Conservation (phyloP, 1,140 invertebrate genomes). For the Callitettix versicolor region DNA sequence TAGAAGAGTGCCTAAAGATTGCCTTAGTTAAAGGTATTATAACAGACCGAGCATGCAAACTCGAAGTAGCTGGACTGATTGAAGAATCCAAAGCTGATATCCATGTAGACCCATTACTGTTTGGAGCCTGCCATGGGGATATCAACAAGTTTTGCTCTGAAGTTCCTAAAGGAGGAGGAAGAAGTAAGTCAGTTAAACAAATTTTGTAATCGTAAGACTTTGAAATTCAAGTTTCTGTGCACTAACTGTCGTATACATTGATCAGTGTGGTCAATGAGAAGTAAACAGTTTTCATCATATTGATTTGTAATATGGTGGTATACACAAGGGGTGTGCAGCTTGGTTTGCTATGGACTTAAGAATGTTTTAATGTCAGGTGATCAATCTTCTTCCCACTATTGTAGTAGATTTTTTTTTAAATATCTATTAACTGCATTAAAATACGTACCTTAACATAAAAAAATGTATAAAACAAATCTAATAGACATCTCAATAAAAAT, state of each 20-base stretch:
- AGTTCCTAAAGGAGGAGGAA: constrained; percentile 72
- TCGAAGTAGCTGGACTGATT: constrained; percentile 73
- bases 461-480: no score
- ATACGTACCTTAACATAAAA: no score
- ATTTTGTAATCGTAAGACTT: background rate
- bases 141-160: constrained; percentile 75
- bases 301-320: background rate
- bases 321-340: background rate
- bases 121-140: constrained; percentile 65
- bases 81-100: constrained; percentile 72
- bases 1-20: constrained; percentile 84
- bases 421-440: no score
- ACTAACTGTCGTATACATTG: background rate
- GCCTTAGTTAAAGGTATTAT: constrained; percentile 60
- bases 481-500: no score
- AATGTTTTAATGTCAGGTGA: background rate
- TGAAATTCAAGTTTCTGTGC: background rate
- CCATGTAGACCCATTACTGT: constrained; percentile 68
- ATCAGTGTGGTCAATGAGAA: background rate
- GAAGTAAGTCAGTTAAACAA: constrained; percentile 47
- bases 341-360: background rate
- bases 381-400: no score
- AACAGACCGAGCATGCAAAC: constrained; percentile 55
- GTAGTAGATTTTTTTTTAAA: no score
- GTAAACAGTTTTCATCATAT: background rate